A percentile compares a stretch with the other conserved stretches of the same genome.
Conservation (phyloP, 2,113 vertebrate genomes). For the Stegastes partitus region DNA sequence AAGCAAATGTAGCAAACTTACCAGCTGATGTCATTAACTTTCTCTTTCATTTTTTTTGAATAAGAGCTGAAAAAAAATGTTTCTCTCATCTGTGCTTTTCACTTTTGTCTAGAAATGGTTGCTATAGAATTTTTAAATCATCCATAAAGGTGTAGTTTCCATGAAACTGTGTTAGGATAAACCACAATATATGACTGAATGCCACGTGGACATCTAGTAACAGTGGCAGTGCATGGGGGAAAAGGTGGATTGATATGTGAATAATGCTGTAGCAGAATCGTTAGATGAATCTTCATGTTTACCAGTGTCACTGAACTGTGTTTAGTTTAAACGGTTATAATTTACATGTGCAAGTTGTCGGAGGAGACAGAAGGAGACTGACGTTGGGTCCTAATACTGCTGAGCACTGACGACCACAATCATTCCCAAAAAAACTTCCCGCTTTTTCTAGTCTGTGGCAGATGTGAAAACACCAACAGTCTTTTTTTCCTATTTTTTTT, state of each 20-base stretch:
- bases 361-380: neutral
- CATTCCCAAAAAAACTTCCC: neutral
- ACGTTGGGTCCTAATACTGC: slow-evolving; percentile 21
- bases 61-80: neutral
- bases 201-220: slow-evolving; percentile 34
- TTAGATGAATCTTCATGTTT: slow-evolving; percentile 25
- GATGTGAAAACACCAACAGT: neutral
- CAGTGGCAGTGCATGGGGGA: slow-evolving; percentile 31
- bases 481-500: neutral
- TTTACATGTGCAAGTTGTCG: slow-evolving; percentile 6
- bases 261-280: slow-evolving; percentile 47
- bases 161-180: slow-evolving; percentile 80
- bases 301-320: slow-evolving; percentile 34
- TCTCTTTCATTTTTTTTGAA: neutral
- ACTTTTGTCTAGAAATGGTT: slow-evolving; percentile 51
- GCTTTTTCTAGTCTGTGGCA: neutral
- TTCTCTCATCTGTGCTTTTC: slow-evolving; percentile 13
- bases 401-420: slow-evolving; percentile 20
- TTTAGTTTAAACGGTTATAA: slow-evolving; percentile 21
- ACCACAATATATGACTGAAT: slow-evolving; percentile 45
- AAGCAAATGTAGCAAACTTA: slow-evolving; percentile 58
- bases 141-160: slow-evolving; percentile 82
- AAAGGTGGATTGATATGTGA: slow-evolving; percentile 29
- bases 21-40: neutral
- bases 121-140: slow-evolving; percentile 52